These are phyloP conservation scores for Intellagama lesueurii DNA, from an alignment of 2,797 vertebrate genomes.

Conservation along the genomic window DNA sequence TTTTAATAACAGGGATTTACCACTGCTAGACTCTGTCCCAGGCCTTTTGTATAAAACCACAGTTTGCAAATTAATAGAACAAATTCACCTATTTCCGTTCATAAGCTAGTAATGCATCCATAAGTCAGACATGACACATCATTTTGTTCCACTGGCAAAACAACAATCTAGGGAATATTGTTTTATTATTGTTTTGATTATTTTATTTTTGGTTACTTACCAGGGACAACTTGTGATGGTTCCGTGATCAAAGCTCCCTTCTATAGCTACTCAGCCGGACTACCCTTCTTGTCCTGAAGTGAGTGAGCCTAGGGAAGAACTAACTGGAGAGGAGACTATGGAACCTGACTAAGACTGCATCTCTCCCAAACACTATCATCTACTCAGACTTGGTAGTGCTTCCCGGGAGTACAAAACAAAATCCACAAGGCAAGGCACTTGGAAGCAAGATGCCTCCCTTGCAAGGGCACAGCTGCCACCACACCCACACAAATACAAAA, in stretches of 20 bases:
- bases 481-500: too few relatives aligned
- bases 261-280: too few relatives aligned
- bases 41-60: background rate
- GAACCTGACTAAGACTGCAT: background rate
- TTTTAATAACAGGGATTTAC: constrained; percentile 28
- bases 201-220: background rate
- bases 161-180: background rate
- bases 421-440: too few relatives aligned
- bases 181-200: background rate
- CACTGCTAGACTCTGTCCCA: background rate
- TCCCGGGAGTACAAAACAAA: too few relatives aligned
- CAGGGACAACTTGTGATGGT: background rate
- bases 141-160: background rate
- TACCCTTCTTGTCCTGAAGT: too few relatives aligned
- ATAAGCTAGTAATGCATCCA: background rate
- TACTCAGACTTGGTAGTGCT: too few relatives aligned
- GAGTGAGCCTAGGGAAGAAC: too few relatives aligned
- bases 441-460: too few relatives aligned
- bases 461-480: too few relatives aligned
- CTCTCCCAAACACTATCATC: too few relatives aligned
- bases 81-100: background rate
- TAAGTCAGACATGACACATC: background rate
- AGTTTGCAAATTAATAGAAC: background rate
- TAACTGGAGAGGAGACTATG: too few relatives aligned
- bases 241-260: too few relatives aligned